Evolutionary conservation across 2,888 invertebrate species (phyloP).

Genomic region (Sclerodermus sp.): DNA sequence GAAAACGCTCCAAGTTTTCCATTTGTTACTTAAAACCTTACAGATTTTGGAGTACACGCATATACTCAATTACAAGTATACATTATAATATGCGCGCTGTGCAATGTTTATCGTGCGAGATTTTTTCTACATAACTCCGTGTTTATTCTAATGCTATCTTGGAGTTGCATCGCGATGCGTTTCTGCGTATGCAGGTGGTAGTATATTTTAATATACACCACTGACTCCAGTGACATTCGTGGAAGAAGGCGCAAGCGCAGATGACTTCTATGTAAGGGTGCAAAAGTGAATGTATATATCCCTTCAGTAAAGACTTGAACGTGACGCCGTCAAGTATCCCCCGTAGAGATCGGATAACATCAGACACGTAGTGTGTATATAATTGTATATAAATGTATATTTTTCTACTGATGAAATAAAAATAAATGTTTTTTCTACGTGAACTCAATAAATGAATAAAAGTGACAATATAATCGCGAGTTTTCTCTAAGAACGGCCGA

Average conservation of each 20-base stretch:
- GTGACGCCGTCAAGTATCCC: slow-evolving; percentile 25
- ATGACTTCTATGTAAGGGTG: slow-evolving; percentile 19
- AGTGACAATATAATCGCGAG: slow-evolving; percentile 22
- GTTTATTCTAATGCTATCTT: too few species aligned
- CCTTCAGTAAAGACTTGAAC: slow-evolving; percentile 38
- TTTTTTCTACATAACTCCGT: too few species aligned
- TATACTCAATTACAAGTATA: too few species aligned
- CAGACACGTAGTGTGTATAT: slow-evolving; percentile 5
- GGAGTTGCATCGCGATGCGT: too few species aligned
- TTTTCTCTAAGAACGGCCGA: slow-evolving; percentile 10
- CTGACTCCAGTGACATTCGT: too few species aligned
- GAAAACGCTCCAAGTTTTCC: slow-evolving; percentile 15
- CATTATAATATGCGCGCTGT: too few species aligned
- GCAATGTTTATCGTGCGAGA: too few species aligned
- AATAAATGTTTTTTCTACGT: slow-evolving; percentile 30
- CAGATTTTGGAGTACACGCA: too few species aligned
- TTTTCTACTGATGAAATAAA: slow-evolving; percentile 29
- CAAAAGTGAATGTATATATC: slow-evolving; percentile 31
- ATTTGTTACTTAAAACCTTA: not conserved
- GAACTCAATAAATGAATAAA: slow-evolving; percentile 5
- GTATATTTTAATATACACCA: too few species aligned
- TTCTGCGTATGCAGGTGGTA: too few species aligned
- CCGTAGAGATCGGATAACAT: slow-evolving; percentile 2
- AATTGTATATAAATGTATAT: slow-evolving; percentile 23
- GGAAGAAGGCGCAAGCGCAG: slow-evolving; percentile 26